phyloP scores from a whole-genome alignment of 2,888 invertebrate genomes.

The Parnassius glacialis region DNA sequence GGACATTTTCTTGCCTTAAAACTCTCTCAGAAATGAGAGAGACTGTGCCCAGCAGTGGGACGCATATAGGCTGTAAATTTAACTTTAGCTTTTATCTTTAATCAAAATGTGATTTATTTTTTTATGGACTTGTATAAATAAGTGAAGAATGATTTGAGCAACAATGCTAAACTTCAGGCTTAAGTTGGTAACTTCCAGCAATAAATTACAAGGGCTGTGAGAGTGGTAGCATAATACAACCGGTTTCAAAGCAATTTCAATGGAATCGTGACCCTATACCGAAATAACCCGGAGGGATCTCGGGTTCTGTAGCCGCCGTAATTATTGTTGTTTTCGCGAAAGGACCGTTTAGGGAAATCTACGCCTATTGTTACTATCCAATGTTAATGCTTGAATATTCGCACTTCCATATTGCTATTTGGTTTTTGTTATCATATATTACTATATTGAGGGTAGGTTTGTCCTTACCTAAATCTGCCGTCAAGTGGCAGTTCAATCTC shows the following conservation, averaged over 20 bases:
- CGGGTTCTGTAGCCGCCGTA: constrained; percentile 18
- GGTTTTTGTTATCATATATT: constrained; percentile 4
- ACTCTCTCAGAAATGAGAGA: too few relatives aligned
- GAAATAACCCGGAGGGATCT: constrained; percentile 20
- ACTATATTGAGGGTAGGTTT: not conserved
- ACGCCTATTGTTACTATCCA: constrained; percentile 27
- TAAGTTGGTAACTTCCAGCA: constrained; percentile 9
- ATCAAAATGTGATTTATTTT: not conserved
- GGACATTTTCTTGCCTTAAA: too few relatives aligned
- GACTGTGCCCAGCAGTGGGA: too few relatives aligned
- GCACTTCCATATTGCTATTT: constrained; percentile 3
- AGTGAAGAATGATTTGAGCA: not conserved
- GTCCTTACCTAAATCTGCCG: too few relatives aligned
- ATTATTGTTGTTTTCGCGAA: constrained; percentile 29
- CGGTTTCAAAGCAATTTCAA: constrained; percentile 17
- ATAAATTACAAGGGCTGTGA: constrained; percentile 22
- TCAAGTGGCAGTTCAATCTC: too few relatives aligned
- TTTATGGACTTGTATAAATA: not conserved
- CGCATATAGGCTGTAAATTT: too few relatives aligned
- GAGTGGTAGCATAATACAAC: constrained; percentile 10
- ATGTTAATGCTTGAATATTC: constrained; percentile 10
- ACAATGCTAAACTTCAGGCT: constrained; percentile 4
- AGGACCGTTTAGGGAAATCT: constrained; percentile 33
- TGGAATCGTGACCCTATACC: constrained; percentile 17
- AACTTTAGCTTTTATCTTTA: not conserved